These are phyloP conservation scores for Galago senegalensis DNA, from an alignment of 2,797 vertebrate species.

Conservation along the genomic window DNA sequence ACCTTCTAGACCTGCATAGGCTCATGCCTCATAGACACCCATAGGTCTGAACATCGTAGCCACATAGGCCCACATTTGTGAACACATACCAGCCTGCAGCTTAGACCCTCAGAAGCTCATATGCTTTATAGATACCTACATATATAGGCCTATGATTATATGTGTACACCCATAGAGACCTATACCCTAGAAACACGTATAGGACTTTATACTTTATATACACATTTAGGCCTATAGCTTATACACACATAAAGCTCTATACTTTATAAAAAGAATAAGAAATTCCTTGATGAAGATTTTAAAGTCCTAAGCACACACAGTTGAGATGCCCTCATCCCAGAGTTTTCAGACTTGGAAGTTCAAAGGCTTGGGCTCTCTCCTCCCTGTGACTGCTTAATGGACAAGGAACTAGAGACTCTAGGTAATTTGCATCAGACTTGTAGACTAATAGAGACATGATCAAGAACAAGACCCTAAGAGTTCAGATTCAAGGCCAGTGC, in stretches of 20 bases:
- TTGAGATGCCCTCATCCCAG: not conserved
- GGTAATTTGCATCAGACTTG: not conserved
- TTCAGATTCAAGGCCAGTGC: not conserved
- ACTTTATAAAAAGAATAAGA: not conserved
- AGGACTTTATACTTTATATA: not conserved
- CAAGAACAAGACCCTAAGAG: not conserved
- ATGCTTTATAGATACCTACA: not conserved
- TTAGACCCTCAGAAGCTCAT: not conserved
- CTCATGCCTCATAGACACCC: not conserved
- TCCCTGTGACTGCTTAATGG: not conserved
- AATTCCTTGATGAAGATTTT: conserved; percentile 13
- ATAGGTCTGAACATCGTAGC: not conserved
- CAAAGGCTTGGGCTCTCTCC: not conserved
- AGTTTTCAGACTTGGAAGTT: not conserved
- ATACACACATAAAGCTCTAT: not conserved
- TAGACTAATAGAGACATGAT: not conserved
- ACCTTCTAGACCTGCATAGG: not conserved
- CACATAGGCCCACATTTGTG: not conserved
- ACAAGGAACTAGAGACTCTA: not conserved
- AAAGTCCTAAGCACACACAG: not conserved
- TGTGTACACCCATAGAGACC: not conserved
- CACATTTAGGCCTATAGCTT: not conserved
- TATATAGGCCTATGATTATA: not conserved
- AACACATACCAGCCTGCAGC: not conserved
- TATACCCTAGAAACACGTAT: not conserved